Evolutionary conservation across 2,888 invertebrate species (phyloP).

Genomic region (Bedellia somnulentella): DNA sequence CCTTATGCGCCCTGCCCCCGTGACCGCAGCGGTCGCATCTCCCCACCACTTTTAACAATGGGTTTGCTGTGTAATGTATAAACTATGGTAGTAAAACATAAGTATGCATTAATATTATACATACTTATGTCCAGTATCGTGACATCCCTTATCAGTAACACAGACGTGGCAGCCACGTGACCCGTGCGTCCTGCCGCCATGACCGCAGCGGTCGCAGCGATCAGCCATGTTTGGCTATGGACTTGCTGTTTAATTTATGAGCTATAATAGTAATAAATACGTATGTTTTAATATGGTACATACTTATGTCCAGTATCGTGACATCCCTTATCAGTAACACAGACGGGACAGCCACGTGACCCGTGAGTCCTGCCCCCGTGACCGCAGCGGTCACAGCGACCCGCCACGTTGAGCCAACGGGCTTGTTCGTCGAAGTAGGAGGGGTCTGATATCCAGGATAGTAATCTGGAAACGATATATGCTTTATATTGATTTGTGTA

Average conservation of each 20-base stretch:
- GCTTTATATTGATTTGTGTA: too few relatives aligned
- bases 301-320: constrained; percentile 64
- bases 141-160: constrained; percentile 63
- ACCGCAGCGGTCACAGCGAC: constrained; percentile 71
- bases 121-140: constrained; percentile 64
- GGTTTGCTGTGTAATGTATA: too few relatives aligned
- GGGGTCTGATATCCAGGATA: constrained; percentile 65
- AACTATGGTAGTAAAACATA: too few relatives aligned
- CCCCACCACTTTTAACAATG: constrained; percentile 58
- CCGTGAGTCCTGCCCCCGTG: constrained; percentile 69
- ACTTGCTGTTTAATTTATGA: too few relatives aligned
- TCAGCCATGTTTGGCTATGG: too few relatives aligned
- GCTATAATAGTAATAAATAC: too few relatives aligned
- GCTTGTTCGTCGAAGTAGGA: constrained; percentile 55
- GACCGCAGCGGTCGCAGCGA: constrained; percentile 72
- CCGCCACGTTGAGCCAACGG: constrained; percentile 56
- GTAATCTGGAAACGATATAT: constrained; percentile 50
- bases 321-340: constrained; percentile 66
- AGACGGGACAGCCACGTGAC: constrained; percentile 67
- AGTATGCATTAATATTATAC: too few relatives aligned
- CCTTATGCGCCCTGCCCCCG: constrained; percentile 60
- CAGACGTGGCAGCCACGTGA: constrained; percentile 69
- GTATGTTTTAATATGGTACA: too few relatives aligned
- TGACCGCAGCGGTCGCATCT: constrained; percentile 75
- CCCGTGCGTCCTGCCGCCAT: constrained; percentile 66